These are phyloP conservation scores for Eilema caniola DNA, from an alignment of 2,888 invertebrate species.

Conservation along the genomic window DNA sequence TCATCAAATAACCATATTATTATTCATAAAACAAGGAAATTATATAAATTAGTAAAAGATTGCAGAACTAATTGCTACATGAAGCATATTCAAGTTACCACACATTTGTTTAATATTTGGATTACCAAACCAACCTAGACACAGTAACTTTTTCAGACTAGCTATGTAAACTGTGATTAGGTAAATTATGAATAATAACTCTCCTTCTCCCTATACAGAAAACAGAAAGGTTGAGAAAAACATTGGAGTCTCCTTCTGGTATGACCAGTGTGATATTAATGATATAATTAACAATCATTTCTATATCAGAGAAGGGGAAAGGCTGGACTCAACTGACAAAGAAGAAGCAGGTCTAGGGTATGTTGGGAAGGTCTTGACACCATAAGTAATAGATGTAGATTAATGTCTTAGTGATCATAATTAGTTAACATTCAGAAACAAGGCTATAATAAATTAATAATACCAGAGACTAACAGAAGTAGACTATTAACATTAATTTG, in stretches of 20 bases:
- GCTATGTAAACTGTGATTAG: not conserved
- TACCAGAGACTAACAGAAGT: too few relatives aligned
- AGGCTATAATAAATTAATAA: too few relatives aligned
- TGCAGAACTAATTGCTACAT: constrained; percentile 4
- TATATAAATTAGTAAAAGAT: constrained; percentile 2
- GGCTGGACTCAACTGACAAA: too few relatives aligned
- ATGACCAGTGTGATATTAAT: not conserved
- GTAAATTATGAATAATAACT: constrained; percentile 13
- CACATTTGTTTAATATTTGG: constrained; percentile 4
- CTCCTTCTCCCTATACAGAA: not conserved
- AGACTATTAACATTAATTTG: too few relatives aligned
- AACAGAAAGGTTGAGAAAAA: not conserved
- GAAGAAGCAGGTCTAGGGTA: too few relatives aligned
- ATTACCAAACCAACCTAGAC: constrained; percentile 6
- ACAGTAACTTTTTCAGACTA: not conserved
- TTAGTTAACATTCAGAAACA: too few relatives aligned
- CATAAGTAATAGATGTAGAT: too few relatives aligned
- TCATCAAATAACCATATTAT: not conserved
- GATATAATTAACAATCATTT: not conserved
- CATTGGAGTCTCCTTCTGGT: not conserved
- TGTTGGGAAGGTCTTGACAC: too few relatives aligned
- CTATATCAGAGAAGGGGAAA: too few relatives aligned
- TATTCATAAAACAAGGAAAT: constrained; percentile 4
- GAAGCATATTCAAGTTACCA: constrained; percentile 2
- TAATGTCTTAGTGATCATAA: too few relatives aligned